A percentile compares a stretch with the other conserved stretches of the same genome.
These are phyloP conservation scores for Phrynocephalus vlangalii DNA, from an alignment of 2,797 vertebrate species.

Conservation along the genomic window DNA sequence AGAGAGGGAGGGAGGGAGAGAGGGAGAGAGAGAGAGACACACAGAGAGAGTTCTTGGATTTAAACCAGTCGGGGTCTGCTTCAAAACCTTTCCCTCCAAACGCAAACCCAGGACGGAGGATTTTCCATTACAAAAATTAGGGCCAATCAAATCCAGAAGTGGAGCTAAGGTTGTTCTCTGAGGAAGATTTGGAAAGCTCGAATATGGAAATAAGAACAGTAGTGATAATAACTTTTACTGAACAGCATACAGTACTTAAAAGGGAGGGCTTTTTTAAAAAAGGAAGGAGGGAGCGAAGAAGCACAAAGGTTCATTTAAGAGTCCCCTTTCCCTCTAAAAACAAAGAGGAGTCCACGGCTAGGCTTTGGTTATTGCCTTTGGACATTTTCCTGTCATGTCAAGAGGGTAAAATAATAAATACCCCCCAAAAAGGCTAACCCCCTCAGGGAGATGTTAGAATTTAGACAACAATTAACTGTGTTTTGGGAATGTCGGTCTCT, in stretches of 20 bases:
- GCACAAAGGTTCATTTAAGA: neutral
- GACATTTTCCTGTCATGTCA: conserved; percentile 9
- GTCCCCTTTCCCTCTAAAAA: conserved; percentile 2
- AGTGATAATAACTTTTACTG: neutral
- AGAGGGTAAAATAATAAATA: conserved; percentile 38
- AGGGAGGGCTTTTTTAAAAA: neutral
- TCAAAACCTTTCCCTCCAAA: neutral
- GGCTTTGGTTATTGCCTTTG: conserved; percentile 53
- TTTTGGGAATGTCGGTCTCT: neutral
- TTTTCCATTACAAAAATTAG: neutral
- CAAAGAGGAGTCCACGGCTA: conserved; percentile 49
- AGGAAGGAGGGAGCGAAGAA: neutral
- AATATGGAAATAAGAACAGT: too few species aligned
- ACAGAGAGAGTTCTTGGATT: neutral
- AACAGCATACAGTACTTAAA: neutral
- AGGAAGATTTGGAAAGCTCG: neutral
- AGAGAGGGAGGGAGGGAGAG: too few species aligned
- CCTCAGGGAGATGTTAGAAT: neutral
- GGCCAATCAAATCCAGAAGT: neutral
- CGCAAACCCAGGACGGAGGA: neutral
- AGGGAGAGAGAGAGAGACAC: too few species aligned
- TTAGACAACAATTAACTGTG: neutral
- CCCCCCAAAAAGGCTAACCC: neutral
- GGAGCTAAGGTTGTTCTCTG: neutral
- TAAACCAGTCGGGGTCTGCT: neutral